Percentiles rank a stretch among this genome's conserved stretches.
Evolutionary conservation across 2,888 invertebrate genomes (phyloP).

Genomic region (Luffia ferchaultella): DNA sequence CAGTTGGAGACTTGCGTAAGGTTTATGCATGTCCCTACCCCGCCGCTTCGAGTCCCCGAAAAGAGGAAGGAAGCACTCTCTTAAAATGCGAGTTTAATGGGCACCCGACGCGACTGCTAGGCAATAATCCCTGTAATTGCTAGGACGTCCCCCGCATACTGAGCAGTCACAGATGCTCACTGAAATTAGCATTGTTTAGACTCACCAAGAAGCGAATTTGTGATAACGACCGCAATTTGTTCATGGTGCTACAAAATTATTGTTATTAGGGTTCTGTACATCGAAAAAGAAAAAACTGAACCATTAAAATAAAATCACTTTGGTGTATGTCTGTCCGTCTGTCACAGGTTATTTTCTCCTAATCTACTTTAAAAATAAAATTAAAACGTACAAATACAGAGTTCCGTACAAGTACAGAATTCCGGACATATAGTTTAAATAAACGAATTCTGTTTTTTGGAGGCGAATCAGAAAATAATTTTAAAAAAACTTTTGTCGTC

Average conservation of each 20-base stretch:
- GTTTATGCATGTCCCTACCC: neutral
- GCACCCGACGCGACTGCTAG: slow-evolving; percentile 30
- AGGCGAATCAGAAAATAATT: too few relatives aligned
- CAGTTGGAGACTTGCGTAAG: neutral
- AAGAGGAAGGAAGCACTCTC: slow-evolving; percentile 32
- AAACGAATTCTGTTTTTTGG: too few relatives aligned
- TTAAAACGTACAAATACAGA: too few relatives aligned
- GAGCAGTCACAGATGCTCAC: slow-evolving; percentile 39
- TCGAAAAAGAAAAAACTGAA: slow-evolving; percentile 2
- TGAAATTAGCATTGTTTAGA: slow-evolving; percentile 45
- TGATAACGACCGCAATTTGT: slow-evolving; percentile 37
- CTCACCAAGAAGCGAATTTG: slow-evolving; percentile 32
- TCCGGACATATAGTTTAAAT: too few relatives aligned
- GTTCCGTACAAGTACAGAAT: too few relatives aligned
- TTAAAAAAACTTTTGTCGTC: too few relatives aligned
- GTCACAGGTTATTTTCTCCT: too few relatives aligned
- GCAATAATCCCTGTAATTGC: slow-evolving; percentile 53
- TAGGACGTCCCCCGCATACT: slow-evolving; percentile 40
- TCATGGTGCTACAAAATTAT: slow-evolving; percentile 1
- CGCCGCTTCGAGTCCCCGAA: slow-evolving; percentile 28
- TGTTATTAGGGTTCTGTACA: too few relatives aligned
- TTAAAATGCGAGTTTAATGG: slow-evolving; percentile 49
- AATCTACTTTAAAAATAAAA: too few relatives aligned
- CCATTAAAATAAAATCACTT: too few relatives aligned
- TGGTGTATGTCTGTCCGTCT: too few relatives aligned